A percentile compares a stretch with the other conserved stretches of the same genome.
These are phyloP conservation scores for Cettia cetti DNA, from an alignment of 2,113 vertebrate species.

Conservation along the genomic window DNA sequence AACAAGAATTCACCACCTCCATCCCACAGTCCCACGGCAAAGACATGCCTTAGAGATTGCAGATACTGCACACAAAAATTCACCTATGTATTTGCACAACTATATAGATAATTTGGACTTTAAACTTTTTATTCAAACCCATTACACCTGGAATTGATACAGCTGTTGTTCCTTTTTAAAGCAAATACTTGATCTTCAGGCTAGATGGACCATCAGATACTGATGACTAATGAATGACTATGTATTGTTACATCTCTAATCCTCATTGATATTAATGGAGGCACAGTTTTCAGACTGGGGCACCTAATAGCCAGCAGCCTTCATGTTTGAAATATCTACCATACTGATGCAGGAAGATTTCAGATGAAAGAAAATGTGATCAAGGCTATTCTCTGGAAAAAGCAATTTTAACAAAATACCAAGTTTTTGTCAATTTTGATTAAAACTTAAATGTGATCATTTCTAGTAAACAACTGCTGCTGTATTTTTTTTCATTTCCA, in stretches of 20 bases:
- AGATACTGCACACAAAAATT: neutral
- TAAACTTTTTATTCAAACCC: neutral
- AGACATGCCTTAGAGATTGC: neutral
- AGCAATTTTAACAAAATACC: neutral
- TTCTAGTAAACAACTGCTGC: neutral
- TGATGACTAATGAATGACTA: neutral
- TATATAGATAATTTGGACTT: neutral
- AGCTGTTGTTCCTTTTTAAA: neutral
- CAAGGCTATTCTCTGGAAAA: neutral
- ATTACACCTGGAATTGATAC: neutral
- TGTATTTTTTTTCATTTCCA: neutral
- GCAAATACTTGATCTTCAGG: neutral
- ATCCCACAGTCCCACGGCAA: neutral
- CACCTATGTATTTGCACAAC: neutral
- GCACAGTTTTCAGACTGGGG: neutral
- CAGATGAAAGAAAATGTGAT: neutral
- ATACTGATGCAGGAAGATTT: neutral
- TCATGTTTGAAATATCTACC: neutral
- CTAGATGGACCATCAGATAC: neutral
- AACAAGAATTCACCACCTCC: neutral
- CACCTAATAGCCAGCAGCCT: neutral
- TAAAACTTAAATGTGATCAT: neutral
- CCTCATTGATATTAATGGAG: neutral
- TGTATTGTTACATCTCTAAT: neutral
- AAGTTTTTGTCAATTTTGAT: neutral